Percentiles rank a stretch among this genome's conserved stretches.
Evolutionary conservation across 2,113 vertebrate genomes (phyloP).

Genomic region (Coptodon rendalli): DNA sequence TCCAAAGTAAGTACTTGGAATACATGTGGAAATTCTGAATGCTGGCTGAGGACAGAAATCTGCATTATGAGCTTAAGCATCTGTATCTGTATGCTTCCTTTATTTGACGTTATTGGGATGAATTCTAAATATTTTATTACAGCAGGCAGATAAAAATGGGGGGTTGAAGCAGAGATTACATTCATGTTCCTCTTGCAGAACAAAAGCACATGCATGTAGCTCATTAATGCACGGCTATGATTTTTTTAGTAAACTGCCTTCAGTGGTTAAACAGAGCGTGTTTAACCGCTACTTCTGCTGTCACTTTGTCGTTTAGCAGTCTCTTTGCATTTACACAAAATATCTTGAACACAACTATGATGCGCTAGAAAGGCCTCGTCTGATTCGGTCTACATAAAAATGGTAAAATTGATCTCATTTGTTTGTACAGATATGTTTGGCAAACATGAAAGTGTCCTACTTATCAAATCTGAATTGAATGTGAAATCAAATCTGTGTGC

Average conservation of each 20-base stretch:
- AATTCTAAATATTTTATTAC: slow-evolving; percentile 40
- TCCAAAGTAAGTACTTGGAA: not conserved
- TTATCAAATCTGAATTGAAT: not conserved
- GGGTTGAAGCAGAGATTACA: not conserved
- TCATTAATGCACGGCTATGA: not conserved
- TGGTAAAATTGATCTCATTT: not conserved
- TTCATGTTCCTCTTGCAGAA: not conserved
- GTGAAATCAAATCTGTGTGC: too few relatives aligned
- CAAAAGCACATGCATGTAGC: not conserved
- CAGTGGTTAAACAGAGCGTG: not conserved
- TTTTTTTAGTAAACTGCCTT: not conserved
- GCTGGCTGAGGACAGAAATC: not conserved
- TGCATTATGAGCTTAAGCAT: not conserved
- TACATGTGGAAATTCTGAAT: not conserved
- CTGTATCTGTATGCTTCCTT: not conserved
- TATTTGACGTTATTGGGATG: not conserved
- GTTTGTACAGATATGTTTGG: not conserved
- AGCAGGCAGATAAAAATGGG: not conserved
- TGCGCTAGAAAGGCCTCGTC: not conserved
- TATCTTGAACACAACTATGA: not conserved
- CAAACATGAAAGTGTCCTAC: not conserved
- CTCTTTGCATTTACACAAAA: not conserved
- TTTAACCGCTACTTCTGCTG: not conserved
- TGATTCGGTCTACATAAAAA: not conserved
- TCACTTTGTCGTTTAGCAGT: not conserved